phyloP scores from a whole-genome alignment of 2,797 vertebrate genomes.

The Bryconaethiops microstoma region DNA sequence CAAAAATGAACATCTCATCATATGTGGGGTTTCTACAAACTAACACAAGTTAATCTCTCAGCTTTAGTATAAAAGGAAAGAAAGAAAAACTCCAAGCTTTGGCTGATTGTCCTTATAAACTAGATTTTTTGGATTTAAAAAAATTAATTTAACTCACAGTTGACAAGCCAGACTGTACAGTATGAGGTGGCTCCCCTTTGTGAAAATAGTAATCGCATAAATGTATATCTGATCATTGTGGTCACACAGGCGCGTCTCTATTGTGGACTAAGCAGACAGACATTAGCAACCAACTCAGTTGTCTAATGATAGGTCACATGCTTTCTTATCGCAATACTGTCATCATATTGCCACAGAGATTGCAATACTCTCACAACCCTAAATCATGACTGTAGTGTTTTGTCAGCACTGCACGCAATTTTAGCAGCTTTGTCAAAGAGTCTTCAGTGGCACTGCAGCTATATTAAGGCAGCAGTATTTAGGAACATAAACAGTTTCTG shows the following conservation, averaged over 20 bases:
- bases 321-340: conserved; percentile 49
- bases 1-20: too few relatives aligned
- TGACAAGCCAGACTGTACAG: neutral
- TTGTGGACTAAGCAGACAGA: conserved; percentile 43
- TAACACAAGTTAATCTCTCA: too few relatives aligned
- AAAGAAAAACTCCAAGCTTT: neutral
- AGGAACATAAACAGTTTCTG: neutral
- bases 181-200: neutral
- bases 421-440: conserved; percentile 9
- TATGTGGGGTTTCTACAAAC: too few relatives aligned
- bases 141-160: neutral
- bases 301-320: conserved; percentile 52
- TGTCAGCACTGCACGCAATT: conserved; percentile 31
- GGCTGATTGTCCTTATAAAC: too few relatives aligned
- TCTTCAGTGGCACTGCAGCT: conserved; percentile 11
- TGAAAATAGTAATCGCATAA: neutral
- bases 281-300: conserved; percentile 46
- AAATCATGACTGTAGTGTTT: conserved; percentile 48
- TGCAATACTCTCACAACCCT: conserved; percentile 50
- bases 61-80: too few relatives aligned
- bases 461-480: neutral
- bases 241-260: conserved; percentile 24
- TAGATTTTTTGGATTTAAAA: too few relatives aligned
- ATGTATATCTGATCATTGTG: neutral
- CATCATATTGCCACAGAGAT: conserved; percentile 50